Evolutionary conservation across 2,113 vertebrate genomes (phyloP), one percentile per base, ranked within the genome.

Genomic region (Nesoenas mayeri): DNA sequence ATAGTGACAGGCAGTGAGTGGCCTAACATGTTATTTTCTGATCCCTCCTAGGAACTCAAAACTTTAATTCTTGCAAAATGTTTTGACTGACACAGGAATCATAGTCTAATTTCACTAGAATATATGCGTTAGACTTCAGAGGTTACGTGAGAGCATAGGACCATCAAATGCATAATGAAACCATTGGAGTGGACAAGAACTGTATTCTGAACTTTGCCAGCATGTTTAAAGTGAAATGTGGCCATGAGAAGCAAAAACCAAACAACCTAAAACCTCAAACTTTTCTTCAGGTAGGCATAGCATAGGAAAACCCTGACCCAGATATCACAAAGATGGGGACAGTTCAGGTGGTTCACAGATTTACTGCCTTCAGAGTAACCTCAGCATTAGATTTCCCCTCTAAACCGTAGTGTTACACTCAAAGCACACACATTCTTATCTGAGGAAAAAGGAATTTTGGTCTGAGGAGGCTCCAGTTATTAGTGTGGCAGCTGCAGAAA

Each of bases 281-380:
- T 60, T 25, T 74, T 58, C 32, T 53, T 5, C 28, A 71, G 6
- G 10, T 32, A 48, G 11, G 16, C 31, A 44, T 9, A 77, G 26
- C 47, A 22, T 4, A 62, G 54, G 34, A 88, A 92, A 95, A 29
- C 24, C 28, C 26, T 64, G 60, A 60, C 8, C 17, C 40, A 56
- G 24, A 28, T 32, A 29, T 34, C 57, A 78, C 0, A 0, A 75
- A 79, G n/a, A 56, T 40, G 25, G 56, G 13, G 14, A 36, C 3
- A 17, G 25, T 51, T 79, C 34, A 51, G 20, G 4, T 60, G 38
- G 70, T 34, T 70, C 25, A 58, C 12, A 38, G 19, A 26, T 69
- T 38, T 58, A 12, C 31, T 88, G 47, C 48, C 42, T 86, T 78
- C 61, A 29, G 31, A 54, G 61, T 58, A 79, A 47, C 25, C 6